Base-by-base conservation (phyloP, 1,140 invertebrate species). In the Phortica variegata region DNA sequence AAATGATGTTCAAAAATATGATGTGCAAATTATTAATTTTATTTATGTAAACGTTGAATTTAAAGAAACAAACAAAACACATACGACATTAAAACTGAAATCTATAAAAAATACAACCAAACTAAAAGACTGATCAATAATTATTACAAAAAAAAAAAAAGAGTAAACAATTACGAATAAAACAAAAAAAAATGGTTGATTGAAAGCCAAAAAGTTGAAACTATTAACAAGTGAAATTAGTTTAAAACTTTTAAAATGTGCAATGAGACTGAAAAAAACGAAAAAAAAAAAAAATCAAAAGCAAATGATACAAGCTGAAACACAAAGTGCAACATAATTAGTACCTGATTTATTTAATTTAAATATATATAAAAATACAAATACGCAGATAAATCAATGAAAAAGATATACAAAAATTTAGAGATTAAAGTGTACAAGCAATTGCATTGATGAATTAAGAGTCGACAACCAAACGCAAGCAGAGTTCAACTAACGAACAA, bases 1-100 rank as follows among this genome's bases (percentile, higher is more conserved):
- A 68, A 68, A 68, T 68, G 63, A 68, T 68, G 65, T 68, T 68
- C 47, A 55, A 68, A 66, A 68, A 68, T 68, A 54, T 69, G n/a
- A n/a, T n/a, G 63, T 68, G 53, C 48, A 53, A 60, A 60, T 65
- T 54, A 68, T 69, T 69, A 68, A 68, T 53, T 60, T 68, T 68
- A 68, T 68, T 68, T 26, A 26, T 26, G 23, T 68, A 63, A 51
- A 59, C 47, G 31, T 68, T 63, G 47, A 43, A 39, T 59, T 62
- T 65, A 31, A 37, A 43, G 16, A 13, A 42, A 8, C 38, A 39
- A 41, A 34, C 16, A 31, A n/a, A 31, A 34, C 19, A 31, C 5
- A 18, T 12, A 46, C 26, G 33, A 36, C 33, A 26, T 15, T 17
- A 13, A 43, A 49, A 36, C 34, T 9, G 20, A 34, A 17, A 46